phyloP scores from a whole-genome alignment of 2,888 invertebrate species.

The Troides aeacus region DNA sequence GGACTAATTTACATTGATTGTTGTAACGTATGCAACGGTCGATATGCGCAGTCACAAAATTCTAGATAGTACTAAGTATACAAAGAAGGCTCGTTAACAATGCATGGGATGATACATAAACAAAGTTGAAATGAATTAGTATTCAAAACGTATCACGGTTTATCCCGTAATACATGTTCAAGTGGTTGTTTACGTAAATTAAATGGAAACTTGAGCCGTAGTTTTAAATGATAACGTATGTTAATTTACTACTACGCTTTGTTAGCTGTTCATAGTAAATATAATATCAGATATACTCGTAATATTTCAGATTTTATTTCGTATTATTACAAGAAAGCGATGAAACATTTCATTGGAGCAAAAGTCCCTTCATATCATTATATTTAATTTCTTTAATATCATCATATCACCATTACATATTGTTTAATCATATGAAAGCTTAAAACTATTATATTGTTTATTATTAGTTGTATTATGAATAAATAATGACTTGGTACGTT shows the following conservation, averaged over 20 bases:
- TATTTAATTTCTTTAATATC: background rate
- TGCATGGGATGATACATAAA: conserved; percentile 28
- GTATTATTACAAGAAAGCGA: no score
- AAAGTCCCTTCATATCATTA: background rate
- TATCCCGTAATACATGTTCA: conserved; percentile 25
- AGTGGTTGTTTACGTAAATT: conserved; percentile 28
- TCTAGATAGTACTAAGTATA: conserved; percentile 14
- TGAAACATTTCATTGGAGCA: no score
- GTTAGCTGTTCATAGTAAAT: background rate
- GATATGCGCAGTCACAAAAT: conserved; percentile 21
- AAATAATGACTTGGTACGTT: no score
- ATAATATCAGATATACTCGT: background rate
- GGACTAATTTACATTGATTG: background rate
- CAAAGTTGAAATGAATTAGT: conserved; percentile 27
- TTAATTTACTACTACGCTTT: background rate
- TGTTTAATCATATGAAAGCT: no score
- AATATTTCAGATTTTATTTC: no score
- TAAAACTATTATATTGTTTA: no score
- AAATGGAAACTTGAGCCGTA: conserved; percentile 8
- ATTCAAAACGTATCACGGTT: conserved; percentile 27
- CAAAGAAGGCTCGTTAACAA: conserved; percentile 23
- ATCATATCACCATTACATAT: background rate
- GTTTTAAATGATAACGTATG: conserved; percentile 10
- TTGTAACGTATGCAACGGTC: background rate
- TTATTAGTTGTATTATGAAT: no score